Base-by-base conservation (phyloP, 2,113 vertebrate genomes). In the Thymallus thymallus region DNA sequence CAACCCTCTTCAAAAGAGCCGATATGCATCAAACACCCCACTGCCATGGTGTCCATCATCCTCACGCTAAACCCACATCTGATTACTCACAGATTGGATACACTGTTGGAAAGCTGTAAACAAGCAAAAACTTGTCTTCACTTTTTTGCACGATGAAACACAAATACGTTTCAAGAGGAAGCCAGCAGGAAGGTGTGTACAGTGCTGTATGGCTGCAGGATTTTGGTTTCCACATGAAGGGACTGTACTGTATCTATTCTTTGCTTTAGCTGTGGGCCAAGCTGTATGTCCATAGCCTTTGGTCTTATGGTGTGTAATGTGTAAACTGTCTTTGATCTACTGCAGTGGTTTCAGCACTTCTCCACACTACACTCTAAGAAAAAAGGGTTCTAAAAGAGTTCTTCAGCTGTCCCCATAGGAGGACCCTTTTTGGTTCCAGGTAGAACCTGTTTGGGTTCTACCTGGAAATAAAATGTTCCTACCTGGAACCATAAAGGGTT, bases 91-190 rank as follows among this genome's bases (percentile, higher is more conserved):
- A 6, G 3, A 74, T 72, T 18, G 26, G 64, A 60, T 0, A 62
- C 65, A 82, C 74, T 74, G 69, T 14, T 60, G 74, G 76, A 74
- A 82, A 69, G 35, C 13, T 1, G 64, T 75, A 76, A 82, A 60
- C 22, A 3, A 14, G 30, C 26, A 4, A 2, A 14, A 30, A 30
- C 14, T 12, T 41, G n/a, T 22, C 61, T 4, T 63, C 4, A 24
- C 14, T 41, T 10, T 9, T 41, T 41, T 10, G 13, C 22, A 29
- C 13, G 6, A 20, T 6, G 20, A 12, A 41, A 41, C 9, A 41
- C 35, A 41, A 55, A 55, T 55, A 55, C 1, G 18, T 55, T 20
- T 55, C 51, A 55, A 6, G 16, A 20, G 61, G 61, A 63, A 26
- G 24, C n/a, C 61, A 63, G 61, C 3, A 24, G 23, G 61, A 24